A percentile compares a stretch with the other conserved stretches of the same genome.
Conservation (phyloP, 1,140 invertebrate species). For the Solenopsis invicta region DNA sequence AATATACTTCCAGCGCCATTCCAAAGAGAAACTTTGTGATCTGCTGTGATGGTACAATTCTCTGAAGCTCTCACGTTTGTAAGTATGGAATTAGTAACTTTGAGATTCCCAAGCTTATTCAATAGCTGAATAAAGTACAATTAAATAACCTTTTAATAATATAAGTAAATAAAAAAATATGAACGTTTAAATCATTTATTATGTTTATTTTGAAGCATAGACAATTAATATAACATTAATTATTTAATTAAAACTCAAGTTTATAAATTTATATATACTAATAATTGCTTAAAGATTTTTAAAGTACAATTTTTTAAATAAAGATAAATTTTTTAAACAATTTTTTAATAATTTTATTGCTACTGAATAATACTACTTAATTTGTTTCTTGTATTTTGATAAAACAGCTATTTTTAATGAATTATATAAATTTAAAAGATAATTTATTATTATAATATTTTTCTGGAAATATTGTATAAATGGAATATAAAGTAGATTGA, state of each 20-base stretch:
- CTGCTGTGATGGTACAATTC: neutral
- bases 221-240: neutral
- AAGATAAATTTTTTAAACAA: neutral
- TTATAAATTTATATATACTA: neutral
- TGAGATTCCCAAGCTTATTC: neutral
- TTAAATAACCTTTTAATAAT: neutral
- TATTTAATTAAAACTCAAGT: neutral
- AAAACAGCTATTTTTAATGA: neutral
- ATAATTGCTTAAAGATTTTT: neutral
- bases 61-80: neutral
- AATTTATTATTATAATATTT: neutral
- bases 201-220: neutral
- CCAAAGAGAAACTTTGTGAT: neutral
- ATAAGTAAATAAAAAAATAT: neutral
- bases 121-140: neutral
- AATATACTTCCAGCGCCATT: neutral
- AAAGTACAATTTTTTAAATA: neutral
- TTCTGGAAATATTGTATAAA: neutral
- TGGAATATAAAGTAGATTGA: neutral
- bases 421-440: neutral
- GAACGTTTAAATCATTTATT: neutral
- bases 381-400: neutral
- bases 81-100: neutral
- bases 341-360: neutral
- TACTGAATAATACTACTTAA: neutral